Conservation (phyloP, 2,113 vertebrate genomes). For the Amphilophus citrinellus region DNA sequence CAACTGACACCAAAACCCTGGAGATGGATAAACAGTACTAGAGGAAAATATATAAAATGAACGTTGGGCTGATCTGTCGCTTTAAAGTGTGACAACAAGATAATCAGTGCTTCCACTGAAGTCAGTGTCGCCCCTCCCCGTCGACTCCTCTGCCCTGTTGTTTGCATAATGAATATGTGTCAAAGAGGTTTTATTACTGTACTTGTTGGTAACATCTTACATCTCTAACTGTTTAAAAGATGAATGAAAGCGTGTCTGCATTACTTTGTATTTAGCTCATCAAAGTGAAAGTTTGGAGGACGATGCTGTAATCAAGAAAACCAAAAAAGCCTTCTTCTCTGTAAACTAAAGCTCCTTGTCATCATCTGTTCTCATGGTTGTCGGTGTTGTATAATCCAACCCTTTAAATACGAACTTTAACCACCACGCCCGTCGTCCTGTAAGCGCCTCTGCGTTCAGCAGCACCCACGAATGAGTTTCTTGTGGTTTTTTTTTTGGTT, state of each 20-base stretch:
- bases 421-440: slow-evolving; percentile 42
- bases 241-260: slow-evolving; percentile 60
- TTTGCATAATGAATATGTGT: slow-evolving; percentile 48
- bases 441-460: slow-evolving; percentile 31
- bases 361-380: slow-evolving; percentile 63
- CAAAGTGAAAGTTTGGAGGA: slow-evolving; percentile 53
- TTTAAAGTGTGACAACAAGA: slow-evolving; percentile 17
- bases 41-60: not conserved
- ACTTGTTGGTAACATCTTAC: slow-evolving; percentile 40
- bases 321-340: slow-evolving; percentile 79
- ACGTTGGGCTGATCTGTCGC: not conserved
- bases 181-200: slow-evolving; percentile 40
- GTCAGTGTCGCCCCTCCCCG: slow-evolving; percentile 28
- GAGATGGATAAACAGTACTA: not conserved
- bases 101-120: slow-evolving; percentile 56
- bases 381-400: slow-evolving; percentile 67
- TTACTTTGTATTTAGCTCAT: slow-evolving; percentile 67
- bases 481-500: slow-evolving; percentile 23
- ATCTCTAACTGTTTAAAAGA: slow-evolving; percentile 52
- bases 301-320: slow-evolving; percentile 73
- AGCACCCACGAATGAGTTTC: slow-evolving; percentile 43
- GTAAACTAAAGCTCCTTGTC: slow-evolving; percentile 68
- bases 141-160: slow-evolving; percentile 42
- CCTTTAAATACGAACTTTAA: slow-evolving; percentile 72
- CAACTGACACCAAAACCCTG: not conserved